These are phyloP conservation scores for Gryllus bimaculatus DNA, from an alignment of 1,140 invertebrate species.

Conservation along the genomic window DNA sequence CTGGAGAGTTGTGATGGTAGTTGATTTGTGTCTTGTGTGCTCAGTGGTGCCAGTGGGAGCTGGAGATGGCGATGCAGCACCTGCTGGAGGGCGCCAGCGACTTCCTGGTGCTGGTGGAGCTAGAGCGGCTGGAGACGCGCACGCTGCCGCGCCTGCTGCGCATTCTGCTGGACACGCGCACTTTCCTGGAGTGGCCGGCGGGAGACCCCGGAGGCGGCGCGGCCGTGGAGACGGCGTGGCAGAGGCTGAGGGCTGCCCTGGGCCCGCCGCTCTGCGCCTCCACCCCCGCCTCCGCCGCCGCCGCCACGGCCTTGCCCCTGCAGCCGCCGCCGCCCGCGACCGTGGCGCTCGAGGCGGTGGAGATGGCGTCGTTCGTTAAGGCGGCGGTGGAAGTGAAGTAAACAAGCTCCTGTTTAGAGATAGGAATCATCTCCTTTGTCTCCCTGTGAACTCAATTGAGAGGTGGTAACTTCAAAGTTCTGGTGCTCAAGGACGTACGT, in stretches of 20 bases:
- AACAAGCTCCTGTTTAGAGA: no score
- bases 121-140: slow-evolving; percentile 6
- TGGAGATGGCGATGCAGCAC: slow-evolving; percentile 17
- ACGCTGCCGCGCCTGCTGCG: slow-evolving; percentile 3
- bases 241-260: neutral
- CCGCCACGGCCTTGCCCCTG: neutral
- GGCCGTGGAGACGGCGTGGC: neutral
- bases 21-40: no score
- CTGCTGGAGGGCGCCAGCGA: slow-evolving; percentile 13
- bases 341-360: no score
- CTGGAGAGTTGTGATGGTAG: no score
- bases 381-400: no score
- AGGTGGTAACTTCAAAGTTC: no score
- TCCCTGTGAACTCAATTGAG: no score
- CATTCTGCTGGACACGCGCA: slow-evolving; percentile 15
- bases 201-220: no score
- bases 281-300: neutral
- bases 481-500: no score
- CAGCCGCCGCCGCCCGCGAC: neutral
- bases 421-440: no score
- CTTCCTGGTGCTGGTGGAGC: slow-evolving; percentile 17
- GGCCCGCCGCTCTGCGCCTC: neutral
- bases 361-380: neutral
- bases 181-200: slow-evolving; percentile 12
- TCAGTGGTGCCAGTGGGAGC: slow-evolving; percentile 18